A percentile compares a stretch with the other conserved stretches of the same genome.
Evolutionary conservation across 1,140 invertebrate genomes (phyloP).

Genomic region (Cryptotermes secundus): DNA sequence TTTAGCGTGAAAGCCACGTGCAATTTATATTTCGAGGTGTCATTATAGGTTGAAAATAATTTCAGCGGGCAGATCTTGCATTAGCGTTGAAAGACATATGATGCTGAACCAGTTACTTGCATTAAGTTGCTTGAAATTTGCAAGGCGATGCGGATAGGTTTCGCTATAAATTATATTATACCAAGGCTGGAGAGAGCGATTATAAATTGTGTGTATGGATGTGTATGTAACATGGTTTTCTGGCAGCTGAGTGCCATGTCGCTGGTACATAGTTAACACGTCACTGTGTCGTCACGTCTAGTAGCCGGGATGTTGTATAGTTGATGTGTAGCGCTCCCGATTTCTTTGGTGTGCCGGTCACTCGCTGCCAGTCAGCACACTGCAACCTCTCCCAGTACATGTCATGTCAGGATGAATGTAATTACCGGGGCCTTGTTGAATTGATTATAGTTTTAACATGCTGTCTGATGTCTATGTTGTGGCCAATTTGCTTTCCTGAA

Average conservation of each 20-base stretch:
- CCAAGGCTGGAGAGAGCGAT: background rate
- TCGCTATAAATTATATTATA: slow-evolving; percentile 6
- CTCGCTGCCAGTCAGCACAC: background rate
- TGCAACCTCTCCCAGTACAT: slow-evolving; percentile 11
- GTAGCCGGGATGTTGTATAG: background rate
- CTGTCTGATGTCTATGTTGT: slow-evolving; percentile 19
- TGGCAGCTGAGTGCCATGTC: slow-evolving; percentile 13
- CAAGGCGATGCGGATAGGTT: background rate
- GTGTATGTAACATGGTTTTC: slow-evolving; percentile 16
- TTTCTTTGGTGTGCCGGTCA: background rate
- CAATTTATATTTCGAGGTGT: too few species aligned
- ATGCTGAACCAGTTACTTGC: slow-evolving; percentile 4
- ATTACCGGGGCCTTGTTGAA: slow-evolving; percentile 17
- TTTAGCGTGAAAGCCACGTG: too few species aligned
- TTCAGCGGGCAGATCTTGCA: background rate
- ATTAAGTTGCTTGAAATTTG: slow-evolving; percentile 18
- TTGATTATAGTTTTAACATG: slow-evolving; percentile 20
- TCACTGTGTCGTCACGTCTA: slow-evolving; percentile 4
- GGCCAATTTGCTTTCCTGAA: slow-evolving; percentile 15
- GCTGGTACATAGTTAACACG: slow-evolving; percentile 18
- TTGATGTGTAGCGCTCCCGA: background rate
- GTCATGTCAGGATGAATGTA: slow-evolving; percentile 12
- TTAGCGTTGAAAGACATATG: background rate
- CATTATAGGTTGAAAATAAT: background rate
- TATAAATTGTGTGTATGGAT: slow-evolving; percentile 18